Conservation (phyloP, 2,797 vertebrate species). For the Parauchenoglanis punctatus region DNA sequence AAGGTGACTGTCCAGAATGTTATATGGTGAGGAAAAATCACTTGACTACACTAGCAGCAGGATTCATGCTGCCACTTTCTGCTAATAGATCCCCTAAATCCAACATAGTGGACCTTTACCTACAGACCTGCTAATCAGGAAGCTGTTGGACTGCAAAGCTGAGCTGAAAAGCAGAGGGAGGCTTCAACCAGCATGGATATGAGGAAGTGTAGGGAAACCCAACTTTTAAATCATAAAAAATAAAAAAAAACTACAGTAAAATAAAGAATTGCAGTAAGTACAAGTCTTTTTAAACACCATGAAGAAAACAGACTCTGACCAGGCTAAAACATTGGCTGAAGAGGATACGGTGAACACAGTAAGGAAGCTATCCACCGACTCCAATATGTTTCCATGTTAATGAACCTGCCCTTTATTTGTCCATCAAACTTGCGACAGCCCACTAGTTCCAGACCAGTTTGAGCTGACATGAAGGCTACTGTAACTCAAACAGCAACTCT, state of each 20-base stretch:
- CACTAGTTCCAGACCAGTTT: neutral
- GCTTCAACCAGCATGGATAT: neutral
- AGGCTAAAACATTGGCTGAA: neutral
- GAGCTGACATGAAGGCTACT: neutral
- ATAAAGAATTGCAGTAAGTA: neutral
- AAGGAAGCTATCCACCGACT: neutral
- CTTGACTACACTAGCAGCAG: neutral
- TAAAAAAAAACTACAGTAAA: neutral
- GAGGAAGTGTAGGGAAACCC: neutral
- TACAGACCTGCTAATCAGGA: neutral
- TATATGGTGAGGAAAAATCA: neutral
- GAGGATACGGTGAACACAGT: neutral
- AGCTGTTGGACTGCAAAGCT: neutral
- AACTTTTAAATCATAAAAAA: neutral
- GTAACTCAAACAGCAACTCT: neutral
- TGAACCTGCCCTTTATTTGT: neutral
- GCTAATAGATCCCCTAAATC: too few species aligned
- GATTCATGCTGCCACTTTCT: too few species aligned
- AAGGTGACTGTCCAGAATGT: neutral
- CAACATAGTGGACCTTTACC: too few species aligned
- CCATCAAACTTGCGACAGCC: neutral
- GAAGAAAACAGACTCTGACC: neutral
- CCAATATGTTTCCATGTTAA: neutral
- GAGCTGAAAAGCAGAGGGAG: neutral
- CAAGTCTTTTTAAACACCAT: neutral